Evolutionary conservation across 2,797 vertebrate genomes (phyloP).

Genomic region (Anniella stebbinsi): DNA sequence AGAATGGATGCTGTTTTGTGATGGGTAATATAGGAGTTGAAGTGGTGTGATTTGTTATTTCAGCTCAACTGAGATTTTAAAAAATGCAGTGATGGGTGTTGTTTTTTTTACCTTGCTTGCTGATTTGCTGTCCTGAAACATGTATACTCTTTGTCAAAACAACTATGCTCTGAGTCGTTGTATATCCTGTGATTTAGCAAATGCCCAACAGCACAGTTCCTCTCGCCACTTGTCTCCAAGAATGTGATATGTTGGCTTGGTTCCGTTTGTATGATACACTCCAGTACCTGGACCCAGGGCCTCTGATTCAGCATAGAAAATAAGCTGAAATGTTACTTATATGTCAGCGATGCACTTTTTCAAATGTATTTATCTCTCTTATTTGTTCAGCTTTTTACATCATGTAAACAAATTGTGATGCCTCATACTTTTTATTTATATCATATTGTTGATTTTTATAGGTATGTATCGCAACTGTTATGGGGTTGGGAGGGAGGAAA

Average conservation of each 20-base stretch:
- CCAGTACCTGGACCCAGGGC: conserved; percentile 55
- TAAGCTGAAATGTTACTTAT: conserved; percentile 82
- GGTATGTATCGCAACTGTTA: conserved; percentile 85
- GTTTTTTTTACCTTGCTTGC: conserved; percentile 67
- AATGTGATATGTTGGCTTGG: conserved; percentile 58
- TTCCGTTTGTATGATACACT: conserved; percentile 14
- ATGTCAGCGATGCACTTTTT: conserved; percentile 91
- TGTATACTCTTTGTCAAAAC: conserved; percentile 35
- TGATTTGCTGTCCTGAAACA: conserved; percentile 40
- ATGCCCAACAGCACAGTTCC: conserved; percentile 33
- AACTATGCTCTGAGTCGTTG: background rate
- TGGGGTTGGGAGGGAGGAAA: conserved; percentile 70
- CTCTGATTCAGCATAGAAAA: conserved; percentile 74
- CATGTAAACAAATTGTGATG: conserved; percentile 81
- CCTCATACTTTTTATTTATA: conserved; percentile 90
- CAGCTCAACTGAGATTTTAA: conserved; percentile 56
- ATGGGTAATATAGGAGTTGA: background rate
- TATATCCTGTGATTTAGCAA: background rate
- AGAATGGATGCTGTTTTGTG: background rate
- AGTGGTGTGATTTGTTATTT: background rate
- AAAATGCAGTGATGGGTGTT: conserved; percentile 43
- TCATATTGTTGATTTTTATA: conserved; percentile 86
- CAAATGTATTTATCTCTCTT: conserved; percentile 89
- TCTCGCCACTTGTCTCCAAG: conserved; percentile 34
- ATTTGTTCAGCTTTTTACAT: conserved; percentile 82